These are phyloP conservation scores for Pachycephus smyrnensis DNA, from an alignment of 2,888 invertebrate species.

Conservation along the genomic window DNA sequence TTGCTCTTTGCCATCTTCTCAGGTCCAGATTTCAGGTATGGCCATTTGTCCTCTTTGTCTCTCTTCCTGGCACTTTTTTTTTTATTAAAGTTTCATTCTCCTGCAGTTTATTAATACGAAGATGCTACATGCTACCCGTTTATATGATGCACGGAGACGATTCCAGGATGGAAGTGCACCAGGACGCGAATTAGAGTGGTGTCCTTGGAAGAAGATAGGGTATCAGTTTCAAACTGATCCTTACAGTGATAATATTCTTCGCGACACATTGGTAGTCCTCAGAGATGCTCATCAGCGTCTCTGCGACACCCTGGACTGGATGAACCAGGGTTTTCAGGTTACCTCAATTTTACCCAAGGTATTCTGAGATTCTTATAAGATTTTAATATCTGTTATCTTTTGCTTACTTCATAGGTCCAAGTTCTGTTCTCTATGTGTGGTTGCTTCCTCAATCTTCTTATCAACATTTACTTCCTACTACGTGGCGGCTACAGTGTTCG, in stretches of 20 bases:
- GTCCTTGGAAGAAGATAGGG: neutral
- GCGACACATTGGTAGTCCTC: neutral
- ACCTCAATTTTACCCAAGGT: neutral
- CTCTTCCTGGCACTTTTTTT: neutral
- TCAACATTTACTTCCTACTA: neutral
- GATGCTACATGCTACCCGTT: neutral
- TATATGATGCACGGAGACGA: neutral
- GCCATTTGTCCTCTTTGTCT: neutral
- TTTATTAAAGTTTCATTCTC: neutral
- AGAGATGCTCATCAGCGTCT: conserved; percentile 12
- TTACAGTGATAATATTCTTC: neutral
- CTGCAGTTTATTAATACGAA: neutral
- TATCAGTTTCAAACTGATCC: neutral
- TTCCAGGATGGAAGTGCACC: neutral
- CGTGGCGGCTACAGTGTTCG: neutral
- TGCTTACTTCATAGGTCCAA: neutral
- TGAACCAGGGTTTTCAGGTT: conserved; percentile 17
- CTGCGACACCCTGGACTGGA: conserved; percentile 10
- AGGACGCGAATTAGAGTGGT: neutral
- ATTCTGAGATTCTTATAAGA: neutral
- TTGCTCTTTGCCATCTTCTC: conserved; percentile 13
- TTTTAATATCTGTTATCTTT: neutral
- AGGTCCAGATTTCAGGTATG: conserved; percentile 9
- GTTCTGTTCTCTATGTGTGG: neutral
- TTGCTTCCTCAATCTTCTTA: neutral